Conservation (phyloP, 2,113 vertebrate species). For the Salvelinus sp. region DNA sequence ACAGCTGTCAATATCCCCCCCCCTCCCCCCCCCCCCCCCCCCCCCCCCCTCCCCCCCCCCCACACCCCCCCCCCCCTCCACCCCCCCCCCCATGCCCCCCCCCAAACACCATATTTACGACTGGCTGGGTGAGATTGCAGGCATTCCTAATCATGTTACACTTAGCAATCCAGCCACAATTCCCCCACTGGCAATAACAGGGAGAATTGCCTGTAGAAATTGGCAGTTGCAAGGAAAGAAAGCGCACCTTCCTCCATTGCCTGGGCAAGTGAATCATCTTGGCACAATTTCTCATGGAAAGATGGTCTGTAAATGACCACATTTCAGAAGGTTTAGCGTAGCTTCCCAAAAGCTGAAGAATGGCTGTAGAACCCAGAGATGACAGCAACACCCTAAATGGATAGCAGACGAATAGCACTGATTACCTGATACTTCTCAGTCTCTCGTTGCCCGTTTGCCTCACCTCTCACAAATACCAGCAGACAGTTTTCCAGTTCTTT, state of each 20-base stretch:
- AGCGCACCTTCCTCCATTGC: background rate
- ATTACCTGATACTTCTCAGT: background rate
- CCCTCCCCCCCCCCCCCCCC: no score
- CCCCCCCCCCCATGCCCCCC: background rate
- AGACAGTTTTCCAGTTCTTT: background rate
- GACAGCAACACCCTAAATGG: no score
- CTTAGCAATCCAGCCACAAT: conserved; percentile 43
- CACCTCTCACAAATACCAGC: background rate
- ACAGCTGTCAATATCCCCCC: conserved; percentile 33
- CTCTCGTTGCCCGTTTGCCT: background rate
- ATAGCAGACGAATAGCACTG: no score
- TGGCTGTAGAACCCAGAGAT: background rate
- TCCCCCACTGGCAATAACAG: conserved; percentile 49
- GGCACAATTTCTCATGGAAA: conserved; percentile 23
- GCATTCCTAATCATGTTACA: conserved; percentile 57
- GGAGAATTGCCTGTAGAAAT: conserved; percentile 48
- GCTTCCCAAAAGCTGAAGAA: background rate
- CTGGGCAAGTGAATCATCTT: background rate
- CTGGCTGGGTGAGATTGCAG: conserved; percentile 37
- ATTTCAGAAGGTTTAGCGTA: background rate
- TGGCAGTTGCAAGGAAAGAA: conserved; percentile 19
- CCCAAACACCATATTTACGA: conserved; percentile 13
- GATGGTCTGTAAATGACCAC: background rate
- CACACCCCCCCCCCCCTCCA: background rate
- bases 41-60: no score